phyloP scores from a whole-genome alignment of 2,888 invertebrate genomes.

The Labia minor region DNA sequence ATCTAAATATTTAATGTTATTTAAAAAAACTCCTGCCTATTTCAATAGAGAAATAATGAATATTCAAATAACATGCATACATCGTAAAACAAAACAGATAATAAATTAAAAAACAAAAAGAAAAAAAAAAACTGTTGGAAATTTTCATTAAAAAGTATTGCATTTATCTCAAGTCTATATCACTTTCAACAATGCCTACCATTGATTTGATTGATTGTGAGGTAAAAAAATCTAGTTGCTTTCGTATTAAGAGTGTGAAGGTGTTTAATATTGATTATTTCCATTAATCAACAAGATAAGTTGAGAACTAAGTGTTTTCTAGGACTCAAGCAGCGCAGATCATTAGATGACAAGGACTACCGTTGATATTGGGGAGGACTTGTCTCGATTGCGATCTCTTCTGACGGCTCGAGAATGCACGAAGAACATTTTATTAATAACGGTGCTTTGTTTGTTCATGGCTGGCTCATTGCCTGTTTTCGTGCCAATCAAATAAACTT shows the following conservation, averaged over 20 bases:
- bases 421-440: too few species aligned
- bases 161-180: neutral
- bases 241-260: neutral
- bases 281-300: conserved; percentile 8
- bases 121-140: neutral
- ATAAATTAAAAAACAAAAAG: too few species aligned
- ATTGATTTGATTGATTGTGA: neutral
- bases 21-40: conserved; percentile 8
- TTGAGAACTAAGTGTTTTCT: neutral
- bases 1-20: neutral
- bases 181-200: neutral
- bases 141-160: neutral
- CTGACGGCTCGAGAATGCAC: too few species aligned
- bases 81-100: neutral
- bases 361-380: neutral
- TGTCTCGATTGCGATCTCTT: too few species aligned
- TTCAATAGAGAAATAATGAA: neutral
- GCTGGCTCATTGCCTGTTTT: too few species aligned
- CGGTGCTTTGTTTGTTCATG: too few species aligned
- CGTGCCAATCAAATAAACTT: too few species aligned
- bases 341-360: neutral
- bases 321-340: conserved; percentile 3
- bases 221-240: neutral
- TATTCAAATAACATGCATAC: neutral
- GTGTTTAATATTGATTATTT: conserved; percentile 13